Base-by-base conservation (phyloP, 2,888 invertebrate species). In the Drosophila vallismaia region DNA sequence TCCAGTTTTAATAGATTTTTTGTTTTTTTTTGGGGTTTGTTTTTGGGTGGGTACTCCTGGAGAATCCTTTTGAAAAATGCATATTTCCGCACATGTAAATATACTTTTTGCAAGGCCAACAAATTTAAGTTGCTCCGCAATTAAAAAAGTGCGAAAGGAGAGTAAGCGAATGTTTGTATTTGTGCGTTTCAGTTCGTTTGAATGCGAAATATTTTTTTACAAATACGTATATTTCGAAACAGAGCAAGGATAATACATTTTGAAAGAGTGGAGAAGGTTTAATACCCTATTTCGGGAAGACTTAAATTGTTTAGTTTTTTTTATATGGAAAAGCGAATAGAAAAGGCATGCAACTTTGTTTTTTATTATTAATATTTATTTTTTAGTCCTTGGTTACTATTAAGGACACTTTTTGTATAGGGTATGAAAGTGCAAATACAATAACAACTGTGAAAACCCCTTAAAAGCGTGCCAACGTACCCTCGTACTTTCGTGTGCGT, bases 141-240 rank as follows among this genome's bases (percentile, higher is more conserved):
- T 69, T 68, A 69, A 86, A 77, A 69, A 83, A 77, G n/a, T 73
- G 60, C 62, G 57, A 79, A 76, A 45, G 58, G 58, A 64, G 64
- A 63, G 70, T 56, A 77, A 49, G 69, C 67, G 75, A 79, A 83
- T 83, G 77, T 86, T 81, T 81, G 84, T 70, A 64, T 86, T 83
- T 83, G 75, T 77, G 73, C 77, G 80, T 80, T 84, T 76, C 83
- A 68, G 67, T 71, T 53, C 72, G 75, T 70, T 86, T 86, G 80
- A 81, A 86, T 86, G 81, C 60, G 73, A 75, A 80, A 79, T 77
- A 77, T 86, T 83, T 79, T 36, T 79, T 83, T 54, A 71, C 84
- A 81, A 83, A 75, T 79, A 28, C 28, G 28, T 28, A 75, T 51
- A 31, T 12, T 19, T 42, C 40, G 40, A 8, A 42, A 42, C n/a